phyloP scores from a whole-genome alignment of 2,888 invertebrate species.

The Meta bourneti region DNA sequence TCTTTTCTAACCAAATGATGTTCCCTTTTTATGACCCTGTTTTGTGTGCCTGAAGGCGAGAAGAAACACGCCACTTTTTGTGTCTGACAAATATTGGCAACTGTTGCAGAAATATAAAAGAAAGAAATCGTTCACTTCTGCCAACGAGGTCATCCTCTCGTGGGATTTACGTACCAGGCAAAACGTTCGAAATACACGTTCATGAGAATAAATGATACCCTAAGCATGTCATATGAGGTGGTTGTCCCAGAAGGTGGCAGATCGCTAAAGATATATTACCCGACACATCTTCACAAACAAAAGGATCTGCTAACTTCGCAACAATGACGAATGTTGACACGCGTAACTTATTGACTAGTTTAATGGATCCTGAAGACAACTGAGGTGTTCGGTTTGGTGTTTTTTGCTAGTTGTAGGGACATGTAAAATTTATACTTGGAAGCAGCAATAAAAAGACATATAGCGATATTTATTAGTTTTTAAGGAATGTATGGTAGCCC shows the following conservation, averaged over 20 bases:
- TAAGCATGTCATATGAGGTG: background rate
- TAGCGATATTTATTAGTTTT: no score
- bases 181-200: background rate
- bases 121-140: background rate
- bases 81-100: constrained; percentile 24
- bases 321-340: background rate
- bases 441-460: no score
- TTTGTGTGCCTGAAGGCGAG: background rate
- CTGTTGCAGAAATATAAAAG: background rate
- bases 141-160: background rate
- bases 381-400: no score
- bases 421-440: no score
- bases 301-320: background rate
- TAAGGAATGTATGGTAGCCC: no score
- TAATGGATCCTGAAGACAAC: no score
- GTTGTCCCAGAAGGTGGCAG: background rate
- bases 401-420: no score
- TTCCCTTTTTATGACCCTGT: background rate
- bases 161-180: background rate
- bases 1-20: no score
- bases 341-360: background rate
- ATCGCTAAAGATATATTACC: background rate
- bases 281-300: background rate
- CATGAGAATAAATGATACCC: background rate
- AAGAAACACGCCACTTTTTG: background rate